Evolutionary conservation across 2,797 vertebrate genomes (phyloP), one percentile per base, ranked within the genome.

Genomic region (Pipistrellus pygmaeus): DNA sequence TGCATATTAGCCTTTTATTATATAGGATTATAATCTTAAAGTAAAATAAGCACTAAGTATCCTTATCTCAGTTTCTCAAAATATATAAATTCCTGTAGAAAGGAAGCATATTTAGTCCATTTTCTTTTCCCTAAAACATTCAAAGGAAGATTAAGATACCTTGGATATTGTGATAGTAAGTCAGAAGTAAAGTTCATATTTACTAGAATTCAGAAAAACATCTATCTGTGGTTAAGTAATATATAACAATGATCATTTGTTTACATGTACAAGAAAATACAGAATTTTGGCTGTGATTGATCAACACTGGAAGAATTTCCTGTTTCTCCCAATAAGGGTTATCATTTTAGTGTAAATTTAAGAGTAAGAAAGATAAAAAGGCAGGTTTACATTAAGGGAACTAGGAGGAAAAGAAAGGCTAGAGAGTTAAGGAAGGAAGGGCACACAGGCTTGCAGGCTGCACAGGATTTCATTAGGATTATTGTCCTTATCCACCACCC

Each of bases 31-130:
- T 48, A 30, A 75, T 86, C 53, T 87, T 90, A 73, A 91, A 95
- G 91, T 32, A 89, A 91, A 95, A 93, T 32, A 89, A 92, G 23
- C 35, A 92, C 57, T 60, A 75, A 35, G 21, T 84, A 68, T 71
- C 11, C 14, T 69, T 68, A 46, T 25, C 41, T 78, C 8, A 48
- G 27, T 9, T 77, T 83, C 14, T 80, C 76, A 64, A 89, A 64
- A 72, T 94, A 88, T 15, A 93, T 38, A 41, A 94, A 77, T 57
- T 90, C 41, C 35, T 89, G 4, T n/a, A 75, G 35, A 91, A 94
- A 85, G 9, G 15, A 25, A 73, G 2, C 8, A 17, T 46, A 71
- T 90, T 60, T 57, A 57, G 62, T 41, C 32, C 84, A 12, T 76
- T 85, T 96, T 78, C 38, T 85, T 46, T 77, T 81, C 41, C 41